Conservation (phyloP, 2,113 vertebrate genomes). For the Meles meles region DNA sequence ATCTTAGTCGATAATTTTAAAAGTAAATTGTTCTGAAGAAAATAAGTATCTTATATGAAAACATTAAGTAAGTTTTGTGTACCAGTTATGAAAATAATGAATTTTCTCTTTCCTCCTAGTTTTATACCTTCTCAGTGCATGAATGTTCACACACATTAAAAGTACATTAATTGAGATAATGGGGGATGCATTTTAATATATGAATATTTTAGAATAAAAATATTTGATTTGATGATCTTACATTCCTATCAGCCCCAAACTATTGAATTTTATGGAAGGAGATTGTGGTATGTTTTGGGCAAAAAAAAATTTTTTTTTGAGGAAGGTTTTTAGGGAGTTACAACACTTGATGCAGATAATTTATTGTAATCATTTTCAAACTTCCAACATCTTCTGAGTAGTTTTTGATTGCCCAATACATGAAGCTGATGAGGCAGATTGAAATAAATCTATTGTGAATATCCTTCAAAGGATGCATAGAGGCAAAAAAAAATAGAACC, state of each 20-base stretch:
- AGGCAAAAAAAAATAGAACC: not conserved
- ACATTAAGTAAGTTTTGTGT: not conserved
- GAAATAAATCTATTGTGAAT: not conserved
- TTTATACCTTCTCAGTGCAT: not conserved
- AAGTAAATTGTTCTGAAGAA: not conserved
- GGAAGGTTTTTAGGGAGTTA: not conserved
- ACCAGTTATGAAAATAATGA: slow-evolving; percentile 6
- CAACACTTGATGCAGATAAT: slow-evolving; percentile 3
- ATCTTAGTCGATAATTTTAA: not conserved
- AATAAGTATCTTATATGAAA: slow-evolving; percentile 26
- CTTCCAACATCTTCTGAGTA: not conserved
- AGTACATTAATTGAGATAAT: not conserved
- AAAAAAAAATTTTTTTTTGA: not conserved
- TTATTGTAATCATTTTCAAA: slow-evolving; percentile 38
- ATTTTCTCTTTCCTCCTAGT: not conserved
- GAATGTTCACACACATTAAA: not conserved
- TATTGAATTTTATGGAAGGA: not conserved
- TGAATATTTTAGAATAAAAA: slow-evolving; percentile 36
- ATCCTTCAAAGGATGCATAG: not conserved
- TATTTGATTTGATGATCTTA: not conserved
- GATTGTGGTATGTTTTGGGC: not conserved
- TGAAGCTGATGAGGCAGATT: slow-evolving; percentile 3
- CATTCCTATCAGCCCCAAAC: not conserved
- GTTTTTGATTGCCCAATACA: not conserved
- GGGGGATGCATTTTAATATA: not conserved